Base-by-base conservation (phyloP, 1,140 invertebrate species). In the Heliothis virescens region DNA sequence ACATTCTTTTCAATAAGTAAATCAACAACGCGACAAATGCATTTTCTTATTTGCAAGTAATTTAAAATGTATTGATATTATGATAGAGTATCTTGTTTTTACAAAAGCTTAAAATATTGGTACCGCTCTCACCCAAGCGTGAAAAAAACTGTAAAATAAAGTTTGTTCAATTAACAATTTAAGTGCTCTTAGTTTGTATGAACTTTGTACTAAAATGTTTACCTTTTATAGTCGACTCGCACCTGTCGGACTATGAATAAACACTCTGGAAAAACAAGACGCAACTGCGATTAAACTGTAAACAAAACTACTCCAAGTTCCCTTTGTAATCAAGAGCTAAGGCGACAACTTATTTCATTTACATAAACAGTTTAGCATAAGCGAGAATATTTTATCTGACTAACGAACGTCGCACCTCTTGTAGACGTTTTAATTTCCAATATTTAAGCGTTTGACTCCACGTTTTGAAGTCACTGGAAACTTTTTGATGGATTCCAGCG, bases 321-420 rank as follows among this genome's bases (percentile, higher is more conserved):
- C 86, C 89, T 92, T 91, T 90, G 87, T 90, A 92, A 90, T 91
- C 87, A 89, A 90, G 86, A 89, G 86, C 83, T 86, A 88, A 90
- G 84, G 86, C 87, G 87, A 90, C 89, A 90, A 90, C 83, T 90
- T 91, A 89, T 89, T 91, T 88, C 89, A 92, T 92, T 92, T 90
- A 87, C 89, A 90, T 91, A 90, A 91, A 90, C 88, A 87, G 86
- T 89, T 91, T 90, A 88, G 83, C 85, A 85, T 88, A 87, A 88
- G 81, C 82, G 80, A 76, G 85, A 90, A 86, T 87, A 86, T 88
- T 90, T 89, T 87, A 86, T 87, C 72, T 75, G 67, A 71, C 65
- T 80, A 79, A 82, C 55, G 82, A 79, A 81, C 79, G 78, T 81
- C 80, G 69, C 80, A 85, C 80, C 79, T 85, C 55, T 71, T 65